A percentile compares a stretch with the other conserved stretches of the same genome.
These are phyloP conservation scores for Montifringilla adamsi DNA, from an alignment of 2,113 vertebrate genomes.

Conservation along the genomic window DNA sequence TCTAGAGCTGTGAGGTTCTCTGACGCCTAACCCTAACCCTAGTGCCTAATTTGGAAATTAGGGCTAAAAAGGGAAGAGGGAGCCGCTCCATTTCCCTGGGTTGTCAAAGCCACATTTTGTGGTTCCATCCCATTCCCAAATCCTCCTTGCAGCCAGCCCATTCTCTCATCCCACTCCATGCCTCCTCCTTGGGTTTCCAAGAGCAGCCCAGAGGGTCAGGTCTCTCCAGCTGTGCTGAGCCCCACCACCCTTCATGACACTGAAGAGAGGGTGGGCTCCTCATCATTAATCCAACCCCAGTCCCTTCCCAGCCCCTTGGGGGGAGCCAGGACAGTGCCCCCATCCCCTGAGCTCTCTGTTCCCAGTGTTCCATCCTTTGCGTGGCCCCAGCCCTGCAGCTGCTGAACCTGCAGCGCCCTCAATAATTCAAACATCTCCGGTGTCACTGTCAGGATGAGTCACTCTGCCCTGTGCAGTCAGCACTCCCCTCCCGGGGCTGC, in stretches of 20 bases:
- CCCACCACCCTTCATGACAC: rapidly evolving
- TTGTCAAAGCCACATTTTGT: rapidly evolving
- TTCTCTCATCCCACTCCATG: neutral
- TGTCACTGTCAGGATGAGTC: neutral
- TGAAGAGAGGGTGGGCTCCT: rapidly evolving
- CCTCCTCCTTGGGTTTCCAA: neutral
- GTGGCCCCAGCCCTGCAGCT: neutral
- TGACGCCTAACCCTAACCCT: neutral
- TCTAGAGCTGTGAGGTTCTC: neutral
- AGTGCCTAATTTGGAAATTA: neutral
- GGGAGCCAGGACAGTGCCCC: neutral
- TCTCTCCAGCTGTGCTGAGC: neutral
- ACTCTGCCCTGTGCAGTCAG: neutral
- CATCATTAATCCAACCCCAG: neutral
- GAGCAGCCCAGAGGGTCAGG: neutral
- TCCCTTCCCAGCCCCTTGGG: rapidly evolving
- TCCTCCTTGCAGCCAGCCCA: neutral
- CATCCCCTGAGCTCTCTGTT: rapidly evolving
- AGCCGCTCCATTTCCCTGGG: neutral
- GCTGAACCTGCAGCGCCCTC: neutral
- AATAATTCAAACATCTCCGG: neutral
- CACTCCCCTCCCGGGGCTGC: neutral
- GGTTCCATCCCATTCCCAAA: neutral
- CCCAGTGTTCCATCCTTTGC: rapidly evolving
- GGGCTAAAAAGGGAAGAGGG: neutral